Percentiles rank a stretch among this genome's conserved stretches.
These are phyloP conservation scores for Drosophila flavopinicola DNA, from an alignment of 2,888 invertebrate species.

Conservation along the genomic window DNA sequence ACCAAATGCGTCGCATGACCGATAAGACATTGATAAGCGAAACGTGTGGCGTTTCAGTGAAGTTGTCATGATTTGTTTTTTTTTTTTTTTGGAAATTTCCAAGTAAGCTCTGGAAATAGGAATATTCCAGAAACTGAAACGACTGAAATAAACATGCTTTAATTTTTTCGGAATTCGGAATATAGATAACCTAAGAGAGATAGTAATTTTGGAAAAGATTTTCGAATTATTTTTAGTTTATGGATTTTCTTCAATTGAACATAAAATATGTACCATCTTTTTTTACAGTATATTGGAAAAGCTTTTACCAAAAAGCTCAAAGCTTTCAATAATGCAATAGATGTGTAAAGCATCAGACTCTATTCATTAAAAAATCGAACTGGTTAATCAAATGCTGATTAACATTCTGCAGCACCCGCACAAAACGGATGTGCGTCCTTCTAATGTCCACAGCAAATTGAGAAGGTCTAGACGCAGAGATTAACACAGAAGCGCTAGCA, in stretches of 20 bases:
- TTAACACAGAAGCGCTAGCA: slow-evolving; percentile 33
- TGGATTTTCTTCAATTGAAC: neutral
- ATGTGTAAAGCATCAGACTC: neutral
- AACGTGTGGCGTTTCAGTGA: slow-evolving; percentile 18
- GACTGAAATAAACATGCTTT: too few relatives aligned
- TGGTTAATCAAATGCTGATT: slow-evolving; percentile 1
- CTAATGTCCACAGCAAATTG: slow-evolving; percentile 43
- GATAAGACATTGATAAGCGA: slow-evolving; percentile 52
- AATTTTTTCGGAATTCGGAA: too few relatives aligned
- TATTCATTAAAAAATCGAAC: neutral
- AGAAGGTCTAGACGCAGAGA: slow-evolving; percentile 70
- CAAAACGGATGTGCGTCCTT: slow-evolving; percentile 15
- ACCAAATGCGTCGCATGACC: slow-evolving; percentile 21
- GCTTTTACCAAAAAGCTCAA: neutral
- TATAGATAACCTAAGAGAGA: too few relatives aligned
- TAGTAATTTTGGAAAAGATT: too few relatives aligned
- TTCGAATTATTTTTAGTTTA: neutral
- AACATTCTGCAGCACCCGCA: neutral
- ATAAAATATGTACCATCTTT: too few relatives aligned
- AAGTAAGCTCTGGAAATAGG: neutral
- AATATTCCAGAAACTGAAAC: slow-evolving; percentile 4
- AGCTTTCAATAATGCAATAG: neutral
- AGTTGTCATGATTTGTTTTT: neutral
- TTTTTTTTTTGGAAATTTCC: slow-evolving; percentile 16
- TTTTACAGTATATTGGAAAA: neutral